Evolutionary conservation across 2,113 vertebrate species (phyloP).

Genomic region (Mesitornis unicolor): DNA sequence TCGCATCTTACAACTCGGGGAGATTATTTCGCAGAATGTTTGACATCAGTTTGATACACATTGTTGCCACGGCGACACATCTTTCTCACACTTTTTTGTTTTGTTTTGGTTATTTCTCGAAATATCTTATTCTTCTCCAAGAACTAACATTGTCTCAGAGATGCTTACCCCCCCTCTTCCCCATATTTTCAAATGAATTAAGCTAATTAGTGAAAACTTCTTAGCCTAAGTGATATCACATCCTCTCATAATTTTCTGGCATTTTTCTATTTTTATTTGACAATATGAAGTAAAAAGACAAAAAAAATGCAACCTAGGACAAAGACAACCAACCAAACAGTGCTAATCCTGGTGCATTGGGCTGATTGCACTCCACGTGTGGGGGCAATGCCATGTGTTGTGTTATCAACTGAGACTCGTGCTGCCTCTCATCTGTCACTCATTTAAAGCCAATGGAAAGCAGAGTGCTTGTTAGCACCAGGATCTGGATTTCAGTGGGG

Average conservation of each 20-base stretch:
- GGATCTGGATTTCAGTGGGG: not conserved
- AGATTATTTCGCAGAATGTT: not conserved
- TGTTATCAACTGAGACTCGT: not conserved
- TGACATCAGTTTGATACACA: constrained; percentile 3
- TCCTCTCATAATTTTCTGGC: not conserved
- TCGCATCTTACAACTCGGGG: not conserved
- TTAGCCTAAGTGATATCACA: not conserved
- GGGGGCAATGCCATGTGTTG: not conserved
- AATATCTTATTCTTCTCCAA: not conserved
- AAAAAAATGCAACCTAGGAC: fast-evolving
- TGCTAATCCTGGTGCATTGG: not conserved
- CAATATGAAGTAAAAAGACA: not conserved
- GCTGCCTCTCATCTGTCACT: fast-evolving
- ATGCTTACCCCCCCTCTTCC: not conserved
- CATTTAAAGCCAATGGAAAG: not conserved
- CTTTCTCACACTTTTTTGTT: not conserved
- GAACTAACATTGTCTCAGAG: not conserved
- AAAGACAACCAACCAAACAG: too few species aligned
- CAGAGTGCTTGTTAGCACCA: not conserved
- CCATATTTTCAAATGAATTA: not conserved
- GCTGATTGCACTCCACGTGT: not conserved
- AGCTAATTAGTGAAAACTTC: not conserved
- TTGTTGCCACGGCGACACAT: not conserved
- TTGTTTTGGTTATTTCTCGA: not conserved
- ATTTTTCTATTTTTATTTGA: not conserved